Percentiles rank a stretch among this genome's conserved stretches.
Evolutionary conservation across 2,797 vertebrate species (phyloP).

Genomic region (Poeciliopsis turneri): DNA sequence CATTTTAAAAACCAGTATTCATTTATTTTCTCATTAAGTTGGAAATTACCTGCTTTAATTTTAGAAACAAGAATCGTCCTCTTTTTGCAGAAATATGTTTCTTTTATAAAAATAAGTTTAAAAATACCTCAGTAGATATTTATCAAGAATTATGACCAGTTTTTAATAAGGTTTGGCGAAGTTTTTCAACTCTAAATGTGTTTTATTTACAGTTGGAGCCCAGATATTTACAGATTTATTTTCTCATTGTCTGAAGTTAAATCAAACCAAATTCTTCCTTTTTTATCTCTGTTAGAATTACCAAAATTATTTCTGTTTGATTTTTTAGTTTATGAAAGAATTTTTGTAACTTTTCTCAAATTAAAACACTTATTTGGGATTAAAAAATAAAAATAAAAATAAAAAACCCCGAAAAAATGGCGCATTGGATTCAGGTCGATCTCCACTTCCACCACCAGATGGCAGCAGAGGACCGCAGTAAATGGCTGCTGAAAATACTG

Average conservation of each 20-base stretch:
- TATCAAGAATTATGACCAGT: not conserved
- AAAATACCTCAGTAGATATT: not conserved
- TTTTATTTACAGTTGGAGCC: not conserved
- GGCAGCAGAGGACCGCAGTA: constrained; percentile 51
- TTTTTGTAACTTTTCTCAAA: too few relatives aligned
- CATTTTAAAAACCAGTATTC: not conserved
- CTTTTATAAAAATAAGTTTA: too few relatives aligned
- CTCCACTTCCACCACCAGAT: constrained; percentile 48
- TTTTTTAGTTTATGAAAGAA: too few relatives aligned
- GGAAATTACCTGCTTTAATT: not conserved
- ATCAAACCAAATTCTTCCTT: too few relatives aligned
- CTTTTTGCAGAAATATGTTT: not conserved
- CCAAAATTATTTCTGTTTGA: too few relatives aligned
- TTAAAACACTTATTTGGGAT: too few relatives aligned
- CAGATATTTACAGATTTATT: too few relatives aligned
- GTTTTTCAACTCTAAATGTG: too few relatives aligned
- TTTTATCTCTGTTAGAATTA: too few relatives aligned
- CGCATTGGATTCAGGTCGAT: not conserved
- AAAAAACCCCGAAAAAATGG: too few relatives aligned
- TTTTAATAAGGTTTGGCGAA: not conserved
- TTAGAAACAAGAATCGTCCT: not conserved
- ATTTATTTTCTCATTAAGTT: not conserved
- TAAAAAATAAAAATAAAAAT: too few relatives aligned
- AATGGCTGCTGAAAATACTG: not conserved
- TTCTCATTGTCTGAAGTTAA: too few relatives aligned